Evolutionary conservation across 2,888 invertebrate genomes (phyloP), one percentile per base, ranked within the genome.

Genomic region (Pasiphila rectangulata): DNA sequence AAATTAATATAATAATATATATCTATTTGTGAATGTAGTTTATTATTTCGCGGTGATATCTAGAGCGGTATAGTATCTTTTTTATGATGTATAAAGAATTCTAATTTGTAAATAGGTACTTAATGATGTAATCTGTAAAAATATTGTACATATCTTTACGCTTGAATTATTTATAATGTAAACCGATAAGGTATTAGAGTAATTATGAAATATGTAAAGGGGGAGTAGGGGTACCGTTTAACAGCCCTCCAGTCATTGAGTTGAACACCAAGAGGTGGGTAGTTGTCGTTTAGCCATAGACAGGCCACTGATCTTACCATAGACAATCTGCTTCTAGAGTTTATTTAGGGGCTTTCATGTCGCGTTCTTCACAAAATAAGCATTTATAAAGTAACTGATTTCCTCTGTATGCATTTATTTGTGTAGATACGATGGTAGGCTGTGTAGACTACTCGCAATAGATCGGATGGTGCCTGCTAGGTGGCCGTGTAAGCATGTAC

Each of bases 61-160:
- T 84, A 84, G 82, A 82, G 76, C 79, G 75, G 76, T 84, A 83
- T 80, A 77, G 79, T 79, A 83, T 85, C 85, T 85, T 87, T 85
- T 87, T 85, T 82, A 83, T 83, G 74, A 76, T 87, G 88, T 87
- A 87, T 85, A 87, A 83, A 84, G 83, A 84, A 83, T 81, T 86
- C 83, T 86, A 83, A 87, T 87, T 84, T 88, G 88, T 88, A 88
- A 88, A 88, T 88, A 88, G 87, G 85, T 88, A 88, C 86, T 87
- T 88, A 88, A 86, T 72, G 76, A 73, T 78, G 75, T 85, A 86
- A 83, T 75, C 76, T 88, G 87, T 88, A 86, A 86, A 82, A 88
- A 85, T 83, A 83, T 82, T 88, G 88, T 88, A 88, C 88, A 88
- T 88, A 88, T 88, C 88, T 87, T 84, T 86, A 84, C 75, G 88